These are phyloP conservation scores for Pipistrellus nathusii DNA, from an alignment of 2,797 vertebrate species.

Conservation along the genomic window DNA sequence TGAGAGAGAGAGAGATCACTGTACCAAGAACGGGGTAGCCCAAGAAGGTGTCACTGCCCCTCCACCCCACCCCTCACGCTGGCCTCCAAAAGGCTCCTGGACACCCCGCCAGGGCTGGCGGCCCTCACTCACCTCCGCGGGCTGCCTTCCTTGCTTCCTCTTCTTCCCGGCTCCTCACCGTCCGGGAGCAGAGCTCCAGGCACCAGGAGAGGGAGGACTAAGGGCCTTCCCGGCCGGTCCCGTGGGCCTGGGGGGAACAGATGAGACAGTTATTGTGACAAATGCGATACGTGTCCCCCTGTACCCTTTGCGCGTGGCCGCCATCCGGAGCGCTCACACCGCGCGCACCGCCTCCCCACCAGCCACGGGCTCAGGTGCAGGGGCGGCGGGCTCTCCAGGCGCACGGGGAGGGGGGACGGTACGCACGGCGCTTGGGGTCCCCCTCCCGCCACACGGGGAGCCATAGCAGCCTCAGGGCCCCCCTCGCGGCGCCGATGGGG, in stretches of 20 bases:
- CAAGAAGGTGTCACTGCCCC: neutral
- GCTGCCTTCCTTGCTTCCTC: conserved; percentile 6
- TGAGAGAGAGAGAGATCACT: neutral
- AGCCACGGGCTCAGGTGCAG: neutral
- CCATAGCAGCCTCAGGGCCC: no score
- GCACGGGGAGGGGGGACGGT: neutral
- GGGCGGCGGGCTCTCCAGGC: neutral
- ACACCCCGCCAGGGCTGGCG: neutral
- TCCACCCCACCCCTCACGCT: neutral
- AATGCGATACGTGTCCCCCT: neutral
- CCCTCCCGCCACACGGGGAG: neutral
- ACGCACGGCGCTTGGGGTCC: neutral
- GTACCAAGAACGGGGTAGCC: neutral
- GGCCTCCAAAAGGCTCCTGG: neutral
- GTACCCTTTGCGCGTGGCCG: neutral
- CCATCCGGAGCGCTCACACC: neutral
- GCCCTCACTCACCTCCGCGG: conserved; percentile 61
- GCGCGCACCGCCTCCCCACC: neutral
- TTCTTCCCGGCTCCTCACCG: conserved; percentile 25
- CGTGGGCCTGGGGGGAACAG: conserved; percentile 60
- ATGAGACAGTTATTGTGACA: conserved; percentile 30
- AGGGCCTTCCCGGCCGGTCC: conserved; percentile 15
- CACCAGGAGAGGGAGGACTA: neutral
- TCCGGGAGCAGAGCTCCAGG: conserved; percentile 6
- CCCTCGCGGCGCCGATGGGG: neutral